Evolutionary conservation across 1,140 invertebrate genomes (phyloP), one percentile per base, ranked within the genome.

Genomic region (Microplitis mediator): DNA sequence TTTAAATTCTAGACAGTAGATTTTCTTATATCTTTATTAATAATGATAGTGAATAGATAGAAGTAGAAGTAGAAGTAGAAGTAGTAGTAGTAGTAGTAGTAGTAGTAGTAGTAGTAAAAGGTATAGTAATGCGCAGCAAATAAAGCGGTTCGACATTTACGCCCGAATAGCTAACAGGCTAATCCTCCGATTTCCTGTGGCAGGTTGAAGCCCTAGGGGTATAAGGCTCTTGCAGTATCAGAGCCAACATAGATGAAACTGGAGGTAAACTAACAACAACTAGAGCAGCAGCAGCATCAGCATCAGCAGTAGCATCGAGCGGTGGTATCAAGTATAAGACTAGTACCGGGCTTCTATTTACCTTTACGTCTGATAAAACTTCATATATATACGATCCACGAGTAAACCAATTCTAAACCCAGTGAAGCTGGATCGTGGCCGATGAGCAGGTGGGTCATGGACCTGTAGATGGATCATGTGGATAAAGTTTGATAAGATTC

Each of bases 81-180:
- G 39, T 6, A 9, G 39, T 45, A 45, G 39, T 45, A 9, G 39
- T 45, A 23, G 23, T 45, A 4, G 39, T 45, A 45, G 11, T 5
- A 45, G 39, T 9, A 45, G 39, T 45, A 5, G 39, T 45, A 45
- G 0, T 23, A 23, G 23, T 23, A 23, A 23, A 23, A 45, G 3
- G 6, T 45, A 45, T 45, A 45, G 39, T 78, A 75, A 79, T 74
- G 68, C 76, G 75, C 76, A 74, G 76, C 77, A 79, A 80, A 80
- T 81, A 81, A 80, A 80, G 75, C 78, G 76, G 74, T 80, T 80
- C 78, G 78, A 81, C 78, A 74, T 81, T 81, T 80, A 81, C 75
- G 76, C 74, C 69, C 76, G 72, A 75, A 63, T 73, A 68, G 69
- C 74, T 76, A 80, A 80, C 79, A 71, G 71, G 71, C 54, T 79